Percentiles rank a stretch among this genome's conserved stretches.
Evolutionary conservation across 1,140 invertebrate genomes (phyloP).

Genomic region (Solenopsis fugax): DNA sequence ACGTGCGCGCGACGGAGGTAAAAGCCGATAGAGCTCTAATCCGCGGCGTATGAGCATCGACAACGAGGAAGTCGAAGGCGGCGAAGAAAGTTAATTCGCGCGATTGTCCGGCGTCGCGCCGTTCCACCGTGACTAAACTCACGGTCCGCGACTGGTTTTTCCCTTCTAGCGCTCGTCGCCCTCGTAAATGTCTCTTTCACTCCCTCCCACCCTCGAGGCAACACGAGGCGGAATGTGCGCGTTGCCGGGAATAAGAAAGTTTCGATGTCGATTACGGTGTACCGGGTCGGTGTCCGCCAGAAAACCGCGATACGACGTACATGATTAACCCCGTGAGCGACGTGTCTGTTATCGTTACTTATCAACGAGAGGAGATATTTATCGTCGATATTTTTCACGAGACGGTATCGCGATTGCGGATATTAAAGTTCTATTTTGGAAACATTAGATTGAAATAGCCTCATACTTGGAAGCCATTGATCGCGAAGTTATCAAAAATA

Average conservation of each 20-base stretch:
- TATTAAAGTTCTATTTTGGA: neutral
- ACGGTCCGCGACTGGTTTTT: conserved; percentile 49
- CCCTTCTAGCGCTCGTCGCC: conserved; percentile 57
- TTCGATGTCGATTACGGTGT: conserved; percentile 42
- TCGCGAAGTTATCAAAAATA: neutral
- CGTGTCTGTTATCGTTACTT: neutral
- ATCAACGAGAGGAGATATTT: neutral
- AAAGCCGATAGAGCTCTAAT: conserved; percentile 62
- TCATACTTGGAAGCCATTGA: no score
- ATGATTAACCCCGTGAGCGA: conserved; percentile 25
- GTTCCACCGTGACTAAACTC: conserved; percentile 61
- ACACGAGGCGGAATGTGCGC: conserved; percentile 45
- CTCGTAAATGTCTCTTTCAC: conserved; percentile 57
- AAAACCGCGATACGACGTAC: conserved; percentile 25
- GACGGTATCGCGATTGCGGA: neutral
- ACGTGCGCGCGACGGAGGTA: conserved; percentile 8
- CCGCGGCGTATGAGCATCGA: conserved; percentile 48
- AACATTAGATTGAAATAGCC: neutral
- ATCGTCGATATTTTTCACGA: neutral
- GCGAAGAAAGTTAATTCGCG: conserved; percentile 75
- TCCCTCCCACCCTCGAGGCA: neutral
- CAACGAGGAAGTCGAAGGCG: conserved; percentile 65
- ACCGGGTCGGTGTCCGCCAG: conserved; percentile 15
- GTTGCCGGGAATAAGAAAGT: conserved; percentile 73
- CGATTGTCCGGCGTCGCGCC: conserved; percentile 66